phyloP scores from a whole-genome alignment of 2,888 invertebrate species.

The Caradrina clavipalpis region DNA sequence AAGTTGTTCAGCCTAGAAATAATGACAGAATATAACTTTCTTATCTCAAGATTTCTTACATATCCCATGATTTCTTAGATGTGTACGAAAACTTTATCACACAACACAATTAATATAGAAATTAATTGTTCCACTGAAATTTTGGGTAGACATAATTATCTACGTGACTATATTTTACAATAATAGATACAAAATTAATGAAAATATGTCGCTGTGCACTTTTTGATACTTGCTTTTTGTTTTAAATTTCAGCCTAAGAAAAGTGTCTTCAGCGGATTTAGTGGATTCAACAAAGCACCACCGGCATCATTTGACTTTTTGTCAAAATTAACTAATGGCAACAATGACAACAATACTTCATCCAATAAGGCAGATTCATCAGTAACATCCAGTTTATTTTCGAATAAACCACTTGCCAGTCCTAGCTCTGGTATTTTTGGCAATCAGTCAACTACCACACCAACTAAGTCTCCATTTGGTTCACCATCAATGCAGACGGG shows the following conservation, averaged over 20 bases:
- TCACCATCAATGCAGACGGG: conserved; percentile 57
- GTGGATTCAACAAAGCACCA: conserved; percentile 91
- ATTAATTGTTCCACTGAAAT: not conserved
- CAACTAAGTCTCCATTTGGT: conserved; percentile 73
- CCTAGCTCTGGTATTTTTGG: conserved; percentile 73
- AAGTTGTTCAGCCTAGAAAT: not conserved
- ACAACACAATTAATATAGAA: no score
- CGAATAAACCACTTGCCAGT: conserved; percentile 70
- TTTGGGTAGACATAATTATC: no score
- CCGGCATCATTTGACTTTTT: conserved; percentile 91
- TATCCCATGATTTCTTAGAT: not conserved
- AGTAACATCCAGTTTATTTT: conserved; percentile 73
- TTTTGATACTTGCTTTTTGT: conserved; percentile 8
- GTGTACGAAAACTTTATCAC: no score
- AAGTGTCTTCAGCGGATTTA: conserved; percentile 93
- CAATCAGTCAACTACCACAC: conserved; percentile 68
- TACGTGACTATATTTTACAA: not conserved
- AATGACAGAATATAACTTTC: not conserved
- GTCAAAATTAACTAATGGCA: conserved; percentile 89
- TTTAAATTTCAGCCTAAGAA: conserved; percentile 83
- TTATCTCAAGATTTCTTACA: not conserved
- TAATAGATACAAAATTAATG: not conserved
- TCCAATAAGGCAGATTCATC: conserved; percentile 68
- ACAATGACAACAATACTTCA: conserved; percentile 79
- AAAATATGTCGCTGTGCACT: not conserved